Evolutionary conservation across 1,140 invertebrate species (phyloP), one percentile per base, ranked within the genome.

Genomic region (Anastatus disparis): DNA sequence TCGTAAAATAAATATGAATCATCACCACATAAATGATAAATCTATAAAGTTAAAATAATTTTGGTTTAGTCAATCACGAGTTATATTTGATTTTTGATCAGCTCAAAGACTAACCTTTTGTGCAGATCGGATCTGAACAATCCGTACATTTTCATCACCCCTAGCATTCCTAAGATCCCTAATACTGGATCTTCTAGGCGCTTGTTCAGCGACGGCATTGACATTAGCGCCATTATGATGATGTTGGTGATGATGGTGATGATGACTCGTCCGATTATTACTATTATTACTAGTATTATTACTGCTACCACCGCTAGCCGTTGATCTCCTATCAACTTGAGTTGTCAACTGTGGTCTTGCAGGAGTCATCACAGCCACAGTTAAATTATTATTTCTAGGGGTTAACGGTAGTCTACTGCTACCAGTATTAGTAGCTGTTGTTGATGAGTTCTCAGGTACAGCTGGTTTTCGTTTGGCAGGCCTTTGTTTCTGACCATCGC

Each of bases 81-180:
- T n/a, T n/a, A n/a, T n/a, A n/a, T n/a, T n/a, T n/a, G n/a, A n/a
- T n/a, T n/a, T n/a, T n/a, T n/a, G n/a, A n/a, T n/a, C n/a, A n/a
- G n/a, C n/a, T n/a, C n/a, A n/a, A n/a, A 38, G 2, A 20, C 48
- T 20, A 46, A 83, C 83, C 78, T 84, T 81, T 38, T 84, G 83
- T 27, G 82, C 80, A 7, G 81, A 78, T 8, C 77, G 78, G 15
- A 79, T 70, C 56, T 80, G 77, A 10, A 69, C 70, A 17, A 80
- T 74, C 35, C 67, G 71, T n/a, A 72, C 44, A n/a, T 78, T 77
- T 26, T 82, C 77, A 13, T 76, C 75, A 9, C 44, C 68, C 27
- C 56, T 26, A 9, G 68, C 22, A 17, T 69, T 67, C 65, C 75
- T 77, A 1, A 70, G 75, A 17, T 77, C 77, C 48, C 74, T 73